Evolutionary conservation across 2,113 vertebrate genomes (phyloP), one percentile per base, ranked within the genome.

Genomic region (Agelaius phoeniceus): DNA sequence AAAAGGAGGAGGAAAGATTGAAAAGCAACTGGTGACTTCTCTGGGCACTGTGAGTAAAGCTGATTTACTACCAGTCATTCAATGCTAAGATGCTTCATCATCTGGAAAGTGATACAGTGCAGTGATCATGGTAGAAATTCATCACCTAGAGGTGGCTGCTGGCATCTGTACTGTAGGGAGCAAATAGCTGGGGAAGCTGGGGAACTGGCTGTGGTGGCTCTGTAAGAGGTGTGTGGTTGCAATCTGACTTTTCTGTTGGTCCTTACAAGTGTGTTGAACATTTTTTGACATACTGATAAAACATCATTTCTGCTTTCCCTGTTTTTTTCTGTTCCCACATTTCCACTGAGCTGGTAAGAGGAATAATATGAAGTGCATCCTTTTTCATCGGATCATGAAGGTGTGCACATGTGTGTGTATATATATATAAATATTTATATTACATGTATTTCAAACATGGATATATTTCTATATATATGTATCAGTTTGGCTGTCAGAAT

Each of bases 21-120:
- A 90, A 81, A 87, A 80, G 16, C 15, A 92, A 41, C 19, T 30
- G 22, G 24, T 86, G 59, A 54, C 76, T 92, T 94, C 39, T 43
- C 39, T 91, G 37, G 54, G n/a, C 35, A 41, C 41, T 77, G 65
- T 89, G 92, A 90, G 41, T 81, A 91, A 91, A 89, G 49, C 37
- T 94, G 93, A 94, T 95, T 94, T 94, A 94, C 49, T 81, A 67
- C 63, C 30, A 84, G n/a, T 77, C 90, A 75, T 84, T 94, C 87
- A 95, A 61, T 77, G 30, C 13, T 76, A 62, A 94, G 59, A 80
- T 71, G 55, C 71, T 96, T 93, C 90, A 92, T 96, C 88, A 93
- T 93, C 61, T 65, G 58, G 27, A 75, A 52, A 61, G 76, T 68
- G 90, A 82, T 80, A 84, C 63, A 81, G 37, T 73, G 63, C 0